Conservation (phyloP, 2,797 vertebrate genomes). For the Bryconaethiops microstoma region DNA sequence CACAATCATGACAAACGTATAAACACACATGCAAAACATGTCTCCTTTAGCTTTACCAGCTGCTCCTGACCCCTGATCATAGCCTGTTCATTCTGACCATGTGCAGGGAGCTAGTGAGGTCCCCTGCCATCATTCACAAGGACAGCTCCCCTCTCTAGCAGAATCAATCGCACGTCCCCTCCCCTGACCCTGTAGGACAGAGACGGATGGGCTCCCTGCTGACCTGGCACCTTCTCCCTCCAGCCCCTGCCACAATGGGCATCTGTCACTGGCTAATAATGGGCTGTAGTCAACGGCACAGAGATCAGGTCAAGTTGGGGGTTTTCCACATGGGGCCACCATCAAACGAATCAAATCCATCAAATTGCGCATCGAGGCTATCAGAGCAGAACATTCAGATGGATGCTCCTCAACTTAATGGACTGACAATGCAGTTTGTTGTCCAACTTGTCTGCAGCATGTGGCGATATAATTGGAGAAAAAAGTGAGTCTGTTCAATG, state of each 20-base stretch:
- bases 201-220: constrained; percentile 77
- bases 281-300: constrained; percentile 63
- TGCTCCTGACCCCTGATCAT: constrained; percentile 76
- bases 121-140: constrained; percentile 75
- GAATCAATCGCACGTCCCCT: constrained; percentile 67
- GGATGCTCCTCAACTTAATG: constrained; percentile 32
- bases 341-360: constrained; percentile 48
- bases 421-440: constrained; percentile 12
- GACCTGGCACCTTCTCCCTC: constrained; percentile 69
- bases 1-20: constrained; percentile 35
- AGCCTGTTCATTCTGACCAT: constrained; percentile 70
- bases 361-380: constrained; percentile 54
- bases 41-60: constrained; percentile 74
- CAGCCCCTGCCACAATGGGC: constrained; percentile 66
- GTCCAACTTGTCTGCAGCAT: constrained; percentile 8
- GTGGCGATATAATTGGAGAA: constrained; percentile 14
- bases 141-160: constrained; percentile 54
- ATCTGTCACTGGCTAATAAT: constrained; percentile 76
- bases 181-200: constrained; percentile 72
- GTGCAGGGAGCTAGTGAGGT: constrained; percentile 75
- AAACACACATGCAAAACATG: constrained; percentile 30
- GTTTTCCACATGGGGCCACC: constrained; percentile 62
- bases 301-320: constrained; percentile 73
- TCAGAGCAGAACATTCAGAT: constrained; percentile 60
- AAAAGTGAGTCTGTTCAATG: background rate